These are phyloP conservation scores for Hermodice carunculata DNA, from an alignment of 2,888 invertebrate genomes.

Conservation along the genomic window DNA sequence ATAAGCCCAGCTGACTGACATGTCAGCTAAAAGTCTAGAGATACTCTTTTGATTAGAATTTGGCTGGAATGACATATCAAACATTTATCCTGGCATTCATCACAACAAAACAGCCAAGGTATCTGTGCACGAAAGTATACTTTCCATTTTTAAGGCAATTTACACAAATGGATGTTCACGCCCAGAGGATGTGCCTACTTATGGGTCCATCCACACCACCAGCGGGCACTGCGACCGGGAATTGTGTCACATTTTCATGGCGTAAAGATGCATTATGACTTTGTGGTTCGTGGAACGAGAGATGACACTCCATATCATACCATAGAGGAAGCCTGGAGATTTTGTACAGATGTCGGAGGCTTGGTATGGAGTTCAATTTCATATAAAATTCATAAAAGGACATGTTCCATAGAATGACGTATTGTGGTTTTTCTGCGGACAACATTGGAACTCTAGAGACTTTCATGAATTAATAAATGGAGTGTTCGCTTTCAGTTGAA, in stretches of 20 bases:
- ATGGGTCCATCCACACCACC: slow-evolving; percentile 4
- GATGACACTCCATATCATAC: slow-evolving; percentile 8
- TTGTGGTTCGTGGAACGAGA: not conserved
- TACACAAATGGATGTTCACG: slow-evolving; percentile 19
- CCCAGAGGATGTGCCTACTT: slow-evolving; percentile 10
- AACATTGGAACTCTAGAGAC: no score
- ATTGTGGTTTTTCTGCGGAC: no score
- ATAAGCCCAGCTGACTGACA: no score
- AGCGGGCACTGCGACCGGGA: not conserved
- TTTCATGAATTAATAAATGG: no score
- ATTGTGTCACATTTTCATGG: slow-evolving; percentile 5
- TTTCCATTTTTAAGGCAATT: slow-evolving; percentile 10
- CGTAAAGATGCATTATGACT: slow-evolving; percentile 2
- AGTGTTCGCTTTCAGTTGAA: no score
- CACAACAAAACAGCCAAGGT: no score
- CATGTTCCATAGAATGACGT: no score
- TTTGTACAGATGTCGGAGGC: slow-evolving; percentile 4
- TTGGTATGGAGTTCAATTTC: not conserved
- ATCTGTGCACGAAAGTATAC: no score
- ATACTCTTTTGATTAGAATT: no score
- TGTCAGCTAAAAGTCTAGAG: no score
- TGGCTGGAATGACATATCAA: no score
- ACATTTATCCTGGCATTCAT: no score
- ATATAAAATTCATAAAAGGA: not conserved
- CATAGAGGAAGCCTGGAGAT: not conserved